phyloP scores from a whole-genome alignment of 92 coral and sea anemone species.

The Blastomussa wellsi region DNA sequence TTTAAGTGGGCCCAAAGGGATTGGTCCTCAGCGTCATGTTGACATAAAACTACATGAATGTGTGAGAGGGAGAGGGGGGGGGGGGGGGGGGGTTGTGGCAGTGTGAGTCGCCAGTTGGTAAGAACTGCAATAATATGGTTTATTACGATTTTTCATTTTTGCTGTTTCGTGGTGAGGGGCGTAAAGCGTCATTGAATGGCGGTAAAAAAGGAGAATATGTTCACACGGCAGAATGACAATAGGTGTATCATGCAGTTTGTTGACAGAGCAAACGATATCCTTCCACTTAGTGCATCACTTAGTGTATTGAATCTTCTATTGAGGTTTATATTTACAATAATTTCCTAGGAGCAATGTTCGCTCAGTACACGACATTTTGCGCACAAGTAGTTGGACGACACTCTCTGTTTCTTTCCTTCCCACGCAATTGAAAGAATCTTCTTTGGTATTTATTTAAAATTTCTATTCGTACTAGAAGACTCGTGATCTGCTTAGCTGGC shows the following conservation, averaged over 20 bases:
- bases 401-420: neutral
- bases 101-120: neutral
- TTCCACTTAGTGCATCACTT: neutral
- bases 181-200: neutral
- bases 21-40: neutral
- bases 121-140: neutral
- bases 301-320: neutral
- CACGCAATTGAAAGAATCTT: neutral
- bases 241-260: neutral
- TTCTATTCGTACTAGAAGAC: neutral
- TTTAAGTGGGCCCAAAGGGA: neutral
- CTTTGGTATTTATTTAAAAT: neutral
- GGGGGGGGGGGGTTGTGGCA: neutral
- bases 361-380: neutral
- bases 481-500: neutral
- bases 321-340: no score
- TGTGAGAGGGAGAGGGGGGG: no score
- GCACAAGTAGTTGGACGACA: neutral
- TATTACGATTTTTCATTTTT: neutral
- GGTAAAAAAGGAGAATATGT: neutral
- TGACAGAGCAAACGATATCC: neutral
- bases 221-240: slow-evolving; percentile 5
- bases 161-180: neutral
- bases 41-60: no score
- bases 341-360: neutral